A percentile compares a stretch with the other conserved stretches of the same genome.
phyloP scores from a whole-genome alignment of 2,888 invertebrate species.

The Leptinotarsa tumamoca region DNA sequence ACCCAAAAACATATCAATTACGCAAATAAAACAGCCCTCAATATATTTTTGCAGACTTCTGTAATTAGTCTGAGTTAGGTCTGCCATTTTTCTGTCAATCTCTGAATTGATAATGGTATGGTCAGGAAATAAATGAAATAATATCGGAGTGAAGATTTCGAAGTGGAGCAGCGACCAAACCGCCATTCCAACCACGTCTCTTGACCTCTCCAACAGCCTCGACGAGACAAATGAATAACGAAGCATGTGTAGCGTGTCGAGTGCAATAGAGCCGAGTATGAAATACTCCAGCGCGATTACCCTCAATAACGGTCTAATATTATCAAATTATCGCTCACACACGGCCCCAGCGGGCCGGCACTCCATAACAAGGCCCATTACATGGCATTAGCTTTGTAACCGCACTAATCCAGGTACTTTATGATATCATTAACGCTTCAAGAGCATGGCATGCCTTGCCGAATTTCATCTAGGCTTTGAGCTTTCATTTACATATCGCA shows the following conservation, averaged over 20 bases:
- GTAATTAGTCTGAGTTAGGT: too few species aligned
- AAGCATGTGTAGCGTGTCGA: constrained; percentile 44
- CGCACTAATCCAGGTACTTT: constrained; percentile 64
- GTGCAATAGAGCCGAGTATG: constrained; percentile 53
- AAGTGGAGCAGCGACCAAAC: too few species aligned
- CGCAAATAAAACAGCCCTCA: too few species aligned
- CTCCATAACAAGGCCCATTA: constrained; percentile 62
- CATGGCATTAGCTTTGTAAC: constrained; percentile 63
- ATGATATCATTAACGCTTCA: constrained; percentile 62
- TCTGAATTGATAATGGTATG: too few species aligned
- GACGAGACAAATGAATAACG: constrained; percentile 14
- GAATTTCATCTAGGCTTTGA: constrained; percentile 59
- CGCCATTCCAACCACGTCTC: background rate
- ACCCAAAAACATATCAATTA: too few species aligned
- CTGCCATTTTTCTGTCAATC: too few species aligned
- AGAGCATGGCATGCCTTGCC: constrained; percentile 63
- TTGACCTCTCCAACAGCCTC: constrained; percentile 18
- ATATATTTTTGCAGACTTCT: too few species aligned
- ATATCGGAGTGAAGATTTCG: too few species aligned
- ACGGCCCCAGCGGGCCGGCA: constrained; percentile 58
- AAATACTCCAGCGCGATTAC: constrained; percentile 56
- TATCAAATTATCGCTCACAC: constrained; percentile 60
- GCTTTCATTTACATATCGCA: constrained; percentile 63
- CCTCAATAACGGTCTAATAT: constrained; percentile 59
- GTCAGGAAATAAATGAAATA: too few species aligned